Evolutionary conservation across 2,888 invertebrate genomes (phyloP).

Genomic region (Onthophagus sagittarius): DNA sequence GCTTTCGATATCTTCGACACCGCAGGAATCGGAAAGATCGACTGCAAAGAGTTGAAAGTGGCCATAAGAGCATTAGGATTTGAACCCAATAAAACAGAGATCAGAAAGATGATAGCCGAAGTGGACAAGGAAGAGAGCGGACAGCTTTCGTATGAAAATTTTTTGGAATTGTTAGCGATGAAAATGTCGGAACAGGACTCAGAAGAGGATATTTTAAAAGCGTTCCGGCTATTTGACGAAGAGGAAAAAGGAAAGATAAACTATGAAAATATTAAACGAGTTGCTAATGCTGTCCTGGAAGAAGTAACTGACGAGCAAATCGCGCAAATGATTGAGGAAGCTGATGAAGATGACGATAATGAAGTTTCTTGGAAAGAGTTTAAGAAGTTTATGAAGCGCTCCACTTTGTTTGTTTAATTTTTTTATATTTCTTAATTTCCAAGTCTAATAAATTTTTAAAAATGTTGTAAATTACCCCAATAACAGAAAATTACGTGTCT

Average conservation of each 20-base stretch:
- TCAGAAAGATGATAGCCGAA: slow-evolving; percentile 5
- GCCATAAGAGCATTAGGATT: slow-evolving; percentile 76
- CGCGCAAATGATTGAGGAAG: slow-evolving; percentile 5
- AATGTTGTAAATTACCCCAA: neutral
- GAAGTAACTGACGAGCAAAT: slow-evolving; percentile 3
- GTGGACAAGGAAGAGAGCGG: slow-evolving; percentile 4
- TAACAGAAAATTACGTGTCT: neutral
- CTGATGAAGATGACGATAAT: neutral
- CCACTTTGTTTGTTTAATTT: neutral
- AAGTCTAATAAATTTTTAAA: neutral
- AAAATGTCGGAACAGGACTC: slow-evolving; percentile 1
- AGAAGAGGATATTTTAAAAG: slow-evolving; percentile 1
- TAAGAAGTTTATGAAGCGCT: neutral
- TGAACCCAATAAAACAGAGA: slow-evolving; percentile 4
- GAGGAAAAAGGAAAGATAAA: slow-evolving; percentile 1
- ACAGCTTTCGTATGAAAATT: neutral
- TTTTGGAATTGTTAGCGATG: slow-evolving; percentile 1
- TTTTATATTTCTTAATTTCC: no score
- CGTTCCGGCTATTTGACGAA: slow-evolving; percentile 1
- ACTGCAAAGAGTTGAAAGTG: slow-evolving; percentile 84
- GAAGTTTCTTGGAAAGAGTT: neutral
- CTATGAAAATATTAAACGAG: neutral
- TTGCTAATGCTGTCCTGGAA: neutral
- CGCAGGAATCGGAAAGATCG: slow-evolving; percentile 77
- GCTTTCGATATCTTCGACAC: slow-evolving; percentile 89